Conservation (phyloP, 2,797 vertebrate species). For the Pitangus sulphuratus region DNA sequence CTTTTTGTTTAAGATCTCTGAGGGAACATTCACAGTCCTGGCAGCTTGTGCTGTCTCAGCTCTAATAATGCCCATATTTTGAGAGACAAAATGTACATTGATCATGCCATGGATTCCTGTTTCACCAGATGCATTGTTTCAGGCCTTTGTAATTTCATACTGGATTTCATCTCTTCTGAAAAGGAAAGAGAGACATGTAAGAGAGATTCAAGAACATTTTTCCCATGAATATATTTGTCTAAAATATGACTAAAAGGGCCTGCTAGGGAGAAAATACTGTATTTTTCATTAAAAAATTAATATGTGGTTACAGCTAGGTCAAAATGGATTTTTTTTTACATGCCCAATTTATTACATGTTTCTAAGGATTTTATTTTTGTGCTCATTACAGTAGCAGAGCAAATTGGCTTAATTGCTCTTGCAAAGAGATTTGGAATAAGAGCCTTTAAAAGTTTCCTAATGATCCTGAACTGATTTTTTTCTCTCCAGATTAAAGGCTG, state of each 20-base stretch:
- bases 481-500: background rate
- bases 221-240: constrained; percentile 48
- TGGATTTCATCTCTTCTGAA: constrained; percentile 48
- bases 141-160: constrained; percentile 47
- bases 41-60: constrained; percentile 34
- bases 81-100: constrained; percentile 41
- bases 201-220: constrained; percentile 18
- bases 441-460: background rate
- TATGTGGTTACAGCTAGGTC: background rate
- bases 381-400: background rate
- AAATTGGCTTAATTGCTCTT: background rate
- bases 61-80: constrained; percentile 44
- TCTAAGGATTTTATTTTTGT: background rate
- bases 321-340: background rate
- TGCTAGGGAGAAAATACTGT: background rate
- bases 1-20: constrained; percentile 19
- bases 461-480: background rate
- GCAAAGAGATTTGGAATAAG: background rate
- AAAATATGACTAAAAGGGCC: constrained; percentile 31
- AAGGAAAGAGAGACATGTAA: constrained; percentile 22
- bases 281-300: constrained; percentile 9
- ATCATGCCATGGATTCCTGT: constrained; percentile 3
- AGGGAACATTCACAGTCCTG: constrained; percentile 30
- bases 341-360: background rate
- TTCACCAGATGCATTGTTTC: constrained; percentile 52